phyloP scores from a whole-genome alignment of 2,797 vertebrate species.

The Pelobates cultripes region DNA sequence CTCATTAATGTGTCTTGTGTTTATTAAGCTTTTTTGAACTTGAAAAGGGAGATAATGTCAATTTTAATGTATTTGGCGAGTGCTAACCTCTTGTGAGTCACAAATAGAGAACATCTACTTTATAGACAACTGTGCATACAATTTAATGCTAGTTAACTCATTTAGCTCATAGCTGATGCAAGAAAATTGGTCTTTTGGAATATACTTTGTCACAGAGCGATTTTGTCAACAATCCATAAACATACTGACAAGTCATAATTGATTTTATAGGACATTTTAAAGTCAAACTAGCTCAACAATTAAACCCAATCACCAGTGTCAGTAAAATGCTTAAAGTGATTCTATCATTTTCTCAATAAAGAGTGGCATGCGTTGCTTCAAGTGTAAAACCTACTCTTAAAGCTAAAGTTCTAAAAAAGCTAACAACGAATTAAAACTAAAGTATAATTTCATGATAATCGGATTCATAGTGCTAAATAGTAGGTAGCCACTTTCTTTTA shows the following conservation, averaged over 20 bases:
- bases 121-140: conserved; percentile 53
- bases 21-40: conserved; percentile 38
- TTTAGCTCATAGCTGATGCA: conserved; percentile 52
- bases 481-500: no score
- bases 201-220: conserved; percentile 45
- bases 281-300: conserved; percentile 52
- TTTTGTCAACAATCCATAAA: conserved; percentile 52
- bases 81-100: conserved; percentile 46
- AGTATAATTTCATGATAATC: neutral
- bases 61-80: conserved; percentile 44
- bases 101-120: conserved; percentile 50
- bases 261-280: conserved; percentile 56
- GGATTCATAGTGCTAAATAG: neutral
- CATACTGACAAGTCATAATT: conserved; percentile 49
- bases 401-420: neutral
- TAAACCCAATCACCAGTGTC: conserved; percentile 48
- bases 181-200: conserved; percentile 52
- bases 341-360: conserved; percentile 22
- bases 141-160: conserved; percentile 55
- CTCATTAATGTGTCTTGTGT: conserved; percentile 7
- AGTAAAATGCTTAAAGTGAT: conserved; percentile 36
- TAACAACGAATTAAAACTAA: neutral
- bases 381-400: no score
- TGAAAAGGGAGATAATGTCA: conserved; percentile 43
- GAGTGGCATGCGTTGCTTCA: neutral